These are phyloP conservation scores for Cotesia chilonis DNA, from an alignment of 1,140 invertebrate genomes.

Conservation along the genomic window DNA sequence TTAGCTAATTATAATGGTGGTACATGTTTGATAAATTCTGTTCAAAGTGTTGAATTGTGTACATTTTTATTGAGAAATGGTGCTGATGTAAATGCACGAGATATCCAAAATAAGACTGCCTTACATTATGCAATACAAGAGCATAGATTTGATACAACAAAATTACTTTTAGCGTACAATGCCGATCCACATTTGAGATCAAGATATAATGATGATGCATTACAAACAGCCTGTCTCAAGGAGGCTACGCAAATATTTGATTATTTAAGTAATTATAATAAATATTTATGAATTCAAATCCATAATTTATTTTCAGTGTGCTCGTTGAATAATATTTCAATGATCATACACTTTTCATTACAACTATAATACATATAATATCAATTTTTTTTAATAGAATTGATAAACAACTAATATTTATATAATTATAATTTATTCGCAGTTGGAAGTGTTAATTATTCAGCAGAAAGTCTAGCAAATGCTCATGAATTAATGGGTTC, in stretches of 20 bases:
- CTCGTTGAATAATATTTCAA: background rate
- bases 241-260: constrained; percentile 85
- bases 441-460: constrained; percentile 67
- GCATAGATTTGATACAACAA: constrained; percentile 85
- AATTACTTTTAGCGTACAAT: constrained; percentile 80
- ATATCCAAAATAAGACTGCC: constrained; percentile 91
- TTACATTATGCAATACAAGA: constrained; percentile 94
- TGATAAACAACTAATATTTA: too few species aligned
- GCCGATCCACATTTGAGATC: constrained; percentile 82
- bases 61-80: constrained; percentile 80
- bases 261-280: constrained; percentile 71
- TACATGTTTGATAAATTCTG: constrained; percentile 92
- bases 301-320: background rate
- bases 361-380: too few species aligned
- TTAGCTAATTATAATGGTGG: constrained; percentile 91
- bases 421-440: constrained; percentile 25
- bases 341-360: too few species aligned
- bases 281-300: constrained; percentile 48
- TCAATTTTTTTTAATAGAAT: too few species aligned
- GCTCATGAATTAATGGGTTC: constrained; percentile 85
- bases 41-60: constrained; percentile 85
- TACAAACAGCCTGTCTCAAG: constrained; percentile 90
- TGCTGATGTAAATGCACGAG: constrained; percentile 84
- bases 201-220: constrained; percentile 87
- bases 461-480: constrained; percentile 76